These are phyloP conservation scores for Seira sanloemensis DNA, from an alignment of 2,888 invertebrate species.

Conservation along the genomic window DNA sequence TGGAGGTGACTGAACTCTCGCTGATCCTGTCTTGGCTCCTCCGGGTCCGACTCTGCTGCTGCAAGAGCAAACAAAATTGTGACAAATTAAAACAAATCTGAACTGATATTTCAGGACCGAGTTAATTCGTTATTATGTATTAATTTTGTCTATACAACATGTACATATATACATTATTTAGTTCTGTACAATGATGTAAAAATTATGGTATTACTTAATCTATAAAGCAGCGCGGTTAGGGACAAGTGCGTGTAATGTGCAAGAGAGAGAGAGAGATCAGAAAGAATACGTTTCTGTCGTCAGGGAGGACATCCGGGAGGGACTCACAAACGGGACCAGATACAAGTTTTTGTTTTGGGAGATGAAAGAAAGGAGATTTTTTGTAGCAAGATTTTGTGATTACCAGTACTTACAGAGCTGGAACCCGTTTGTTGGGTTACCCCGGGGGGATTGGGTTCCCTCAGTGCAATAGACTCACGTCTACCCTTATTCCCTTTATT, in stretches of 20 bases:
- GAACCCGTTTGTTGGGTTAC: constrained; percentile 58
- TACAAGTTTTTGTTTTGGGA: constrained; percentile 11
- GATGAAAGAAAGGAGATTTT: constrained; percentile 48
- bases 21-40: constrained; percentile 62
- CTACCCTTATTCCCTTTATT: constrained; percentile 59
- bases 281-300: too few relatives aligned
- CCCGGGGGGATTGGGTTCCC: constrained; percentile 53
- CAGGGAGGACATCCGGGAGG: constrained; percentile 30
- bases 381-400: constrained; percentile 59
- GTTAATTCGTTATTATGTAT: constrained; percentile 1
- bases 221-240: constrained; percentile 54
- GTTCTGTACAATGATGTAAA: neutral
- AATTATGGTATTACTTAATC: constrained; percentile 25
- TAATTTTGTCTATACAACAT: neutral
- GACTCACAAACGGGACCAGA: constrained; percentile 20
- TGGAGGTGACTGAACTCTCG: constrained; percentile 68
- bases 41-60: constrained; percentile 48
- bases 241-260: constrained; percentile 39
- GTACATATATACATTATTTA: neutral
- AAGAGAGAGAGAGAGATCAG: constrained; percentile 23
- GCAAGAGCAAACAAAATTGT: neutral
- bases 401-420: constrained; percentile 68
- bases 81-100: constrained; percentile 16
- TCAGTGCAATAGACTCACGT: constrained; percentile 68
- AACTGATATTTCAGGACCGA: neutral